Base-by-base conservation (phyloP, 2,888 invertebrate genomes). In the Hoplodrina blanda region DNA sequence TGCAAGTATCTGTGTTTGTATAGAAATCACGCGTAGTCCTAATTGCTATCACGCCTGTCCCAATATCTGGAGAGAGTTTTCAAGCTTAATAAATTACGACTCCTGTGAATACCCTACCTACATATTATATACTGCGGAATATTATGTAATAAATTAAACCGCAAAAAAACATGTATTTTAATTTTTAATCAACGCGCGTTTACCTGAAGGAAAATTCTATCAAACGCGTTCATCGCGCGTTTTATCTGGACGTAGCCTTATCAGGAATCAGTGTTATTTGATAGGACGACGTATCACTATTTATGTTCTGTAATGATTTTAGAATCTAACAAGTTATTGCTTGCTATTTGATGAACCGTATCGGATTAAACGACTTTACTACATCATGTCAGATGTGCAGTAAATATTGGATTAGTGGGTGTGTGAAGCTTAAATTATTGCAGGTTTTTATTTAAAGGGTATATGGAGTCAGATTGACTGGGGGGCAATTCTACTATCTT, bases 321-420 rank as follows among this genome's bases (percentile, higher is more conserved):
- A 67, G 44, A 67, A 67, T 75, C 68, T 50, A 25, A n/a, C n/a
- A 76, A 73, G 41, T 69, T 68, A 73, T 76, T 20, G 46, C 52
- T 25, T 8, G n/a, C 17, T 17, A 17, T 46, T 41, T 15, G 15
- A 71, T 56, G 68, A 67, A 75, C 7, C 50, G 68, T 75, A 17
- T 50, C 55, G 33, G 25, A 50, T 33, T 55, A 41, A 20, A 55
- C 55, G 66, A 25, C 15, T 20, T 11, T 8, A 3, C 25, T 54
- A 11, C 4, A 10, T 41, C 20, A 41, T 10, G 1, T 46, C 46
- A 55, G 41, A 65, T 74, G 17, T 50, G 20, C 19, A 5, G 25
- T 56, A 75, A 75, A 75, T 75, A 50, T 56, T 50, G 54, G 17
- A 55, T 75, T 75, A 71, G 41, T 11, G 13, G 6, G 17, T 54